Evolutionary conservation across 1,140 invertebrate genomes (phyloP), one percentile per base, ranked within the genome.

Genomic region (Ooceraea biroi): DNA sequence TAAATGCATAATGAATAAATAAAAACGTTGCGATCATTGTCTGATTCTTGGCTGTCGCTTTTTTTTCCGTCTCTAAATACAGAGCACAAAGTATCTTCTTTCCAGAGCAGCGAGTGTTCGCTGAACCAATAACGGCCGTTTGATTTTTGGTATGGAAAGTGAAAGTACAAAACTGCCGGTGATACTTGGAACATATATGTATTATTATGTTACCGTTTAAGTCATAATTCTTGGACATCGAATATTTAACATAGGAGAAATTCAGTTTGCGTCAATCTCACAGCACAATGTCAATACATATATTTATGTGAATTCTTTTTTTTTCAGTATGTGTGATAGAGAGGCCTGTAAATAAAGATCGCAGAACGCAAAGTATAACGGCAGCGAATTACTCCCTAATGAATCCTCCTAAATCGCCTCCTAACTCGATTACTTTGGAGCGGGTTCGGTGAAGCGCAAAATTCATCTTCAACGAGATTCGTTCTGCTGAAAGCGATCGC

Each of bases 141-240:
- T 80, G 36, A 71, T 80, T 80, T 80, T 80, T 80, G 76, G 76
- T 80, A 71, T 71, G 76, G 76, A 80, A 80, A 80, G 69, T 80
- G 65, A 71, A 80, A 71, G 12, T 80, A 71, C 76, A 80, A 80
- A 80, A 80, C 76, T 80, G 12, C 76, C 65, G 57, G 76, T 80
- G 41, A 80, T 80, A 71, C 19, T 80, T 80, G 65, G 50, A 57
- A 71, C 36, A 80, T 80, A 69, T 80, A 80, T 80, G 65, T 80
- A 80, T 80, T 80, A 78, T 78, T 80, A 80, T 80, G 65, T 80
- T 80, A 80, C 65, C 65, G 65, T 69, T 36, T 80, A 78, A 78
- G 76, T 80, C 76, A 80, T 69, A 77, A 77, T 77, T 77, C 30
- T 80, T 69, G 65, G 65, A 78, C 76, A 78, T 78, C 76, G 48